These are phyloP conservation scores for Onychomys torridus DNA, from an alignment of 2,797 vertebrate species.

Conservation along the genomic window DNA sequence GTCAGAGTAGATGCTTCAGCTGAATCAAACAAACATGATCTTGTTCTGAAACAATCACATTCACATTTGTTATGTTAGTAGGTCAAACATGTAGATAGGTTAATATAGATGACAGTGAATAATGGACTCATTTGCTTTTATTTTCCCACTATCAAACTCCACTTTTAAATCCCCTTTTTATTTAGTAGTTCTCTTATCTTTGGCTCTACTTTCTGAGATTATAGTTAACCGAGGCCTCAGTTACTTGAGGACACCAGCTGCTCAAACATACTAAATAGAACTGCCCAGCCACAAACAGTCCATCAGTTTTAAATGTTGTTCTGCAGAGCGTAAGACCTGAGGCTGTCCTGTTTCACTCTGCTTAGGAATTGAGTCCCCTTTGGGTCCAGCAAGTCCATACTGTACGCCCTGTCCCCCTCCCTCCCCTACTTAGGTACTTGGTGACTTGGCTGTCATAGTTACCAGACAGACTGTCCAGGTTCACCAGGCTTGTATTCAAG, in stretches of 20 bases:
- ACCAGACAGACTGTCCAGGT: not conserved
- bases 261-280: not conserved
- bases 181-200: not conserved
- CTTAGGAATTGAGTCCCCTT: not conserved
- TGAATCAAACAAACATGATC: constrained; percentile 21
- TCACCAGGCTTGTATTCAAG: not conserved
- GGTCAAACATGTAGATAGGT: not conserved
- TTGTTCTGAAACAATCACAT: not conserved
- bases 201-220: not conserved
- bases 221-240: not conserved
- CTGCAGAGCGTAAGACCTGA: not conserved
- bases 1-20: not conserved
- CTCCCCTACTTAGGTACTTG: not conserved
- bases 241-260: not conserved
- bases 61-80: not conserved
- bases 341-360: no score
- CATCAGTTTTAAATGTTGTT: not conserved
- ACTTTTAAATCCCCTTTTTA: constrained; percentile 26
- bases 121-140: not conserved
- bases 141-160: constrained; percentile 12
- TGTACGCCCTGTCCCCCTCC: accelerated
- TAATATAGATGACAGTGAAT: not conserved
- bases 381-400: no score
- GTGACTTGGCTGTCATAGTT: not conserved
- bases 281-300: not conserved